Base-by-base conservation (phyloP, 2,113 vertebrate genomes). In the Lepisosteus osseus region DNA sequence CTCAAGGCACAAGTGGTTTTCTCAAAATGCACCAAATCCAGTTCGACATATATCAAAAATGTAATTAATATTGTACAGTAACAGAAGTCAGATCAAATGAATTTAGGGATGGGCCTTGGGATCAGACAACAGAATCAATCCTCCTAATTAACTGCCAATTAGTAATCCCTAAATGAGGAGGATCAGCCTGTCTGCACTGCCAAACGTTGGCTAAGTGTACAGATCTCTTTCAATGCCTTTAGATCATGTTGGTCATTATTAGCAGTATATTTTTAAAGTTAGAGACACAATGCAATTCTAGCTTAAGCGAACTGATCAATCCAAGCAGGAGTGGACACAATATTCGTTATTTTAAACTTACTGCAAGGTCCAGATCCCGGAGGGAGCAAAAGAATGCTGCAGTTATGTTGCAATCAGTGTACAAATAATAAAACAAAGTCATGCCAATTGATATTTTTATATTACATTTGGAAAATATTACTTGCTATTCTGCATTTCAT, bases 101-200 rank as follows among this genome's bases (percentile, higher is more conserved):
- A 87, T 88, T 88, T 94, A 83, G 85, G 88, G 85, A 75, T 89
- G 90, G 86, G 92, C 92, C 90, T 91, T 86, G 90, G 92, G 93
- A 94, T 93, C 85, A 80, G 83, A 91, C 92, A 93, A 93, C 89
- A 95, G 93, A 96, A 94, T 95, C 93, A 94, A 95, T 96, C 95
- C 94, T 90, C 91, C 93, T 96, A 97, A 96, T 96, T 96, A 97
- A 96, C 88, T 87, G 93, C 91, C 95, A 96, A 95, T 98, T 95
- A 95, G 93, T 84, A 86, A 89, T 90, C 93, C 93, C 92, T 96
- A 96, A 97, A 96, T 94, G 95, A 96, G 94, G 91, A 91, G 94
- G 92, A 94, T 94, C 94, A 94, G 92, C 93, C 93, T 93, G 93
- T 91, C 87, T 91, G 88, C 87, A 86, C 91, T 90, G 91, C 93